Evolutionary conservation across 2,797 vertebrate genomes (phyloP).

Genomic region (Acestrorhynchus altus): DNA sequence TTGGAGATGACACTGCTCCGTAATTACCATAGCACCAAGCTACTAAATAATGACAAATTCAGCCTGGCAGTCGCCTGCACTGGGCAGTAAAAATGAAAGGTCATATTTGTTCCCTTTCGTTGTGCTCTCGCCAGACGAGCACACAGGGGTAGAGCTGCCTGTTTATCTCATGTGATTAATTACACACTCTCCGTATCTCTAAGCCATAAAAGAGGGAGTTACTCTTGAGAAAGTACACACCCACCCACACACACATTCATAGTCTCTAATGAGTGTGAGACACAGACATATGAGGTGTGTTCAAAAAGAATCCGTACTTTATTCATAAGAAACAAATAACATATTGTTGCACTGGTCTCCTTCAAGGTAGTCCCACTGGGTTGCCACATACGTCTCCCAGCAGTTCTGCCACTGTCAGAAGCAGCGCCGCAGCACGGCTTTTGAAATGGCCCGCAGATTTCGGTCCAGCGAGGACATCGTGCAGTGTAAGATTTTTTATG

Average conservation of each 20-base stretch:
- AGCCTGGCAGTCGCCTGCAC: conserved; percentile 20
- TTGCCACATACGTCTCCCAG: no score
- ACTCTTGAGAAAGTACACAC: not conserved
- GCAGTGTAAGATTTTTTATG: no score
- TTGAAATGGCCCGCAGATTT: no score
- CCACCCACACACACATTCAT: not conserved
- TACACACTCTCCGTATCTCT: not conserved
- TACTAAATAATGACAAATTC: conserved; percentile 52
- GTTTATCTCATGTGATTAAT: conserved; percentile 29
- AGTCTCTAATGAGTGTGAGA: not conserved
- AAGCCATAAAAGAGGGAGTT: not conserved
- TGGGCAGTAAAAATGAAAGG: conserved; percentile 45
- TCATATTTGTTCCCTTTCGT: conserved; percentile 5
- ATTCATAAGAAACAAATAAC: no score
- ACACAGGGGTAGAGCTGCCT: conserved; percentile 5
- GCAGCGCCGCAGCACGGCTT: no score
- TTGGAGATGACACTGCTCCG: conserved; percentile 53
- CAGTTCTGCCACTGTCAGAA: no score
- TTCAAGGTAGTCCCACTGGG: no score
- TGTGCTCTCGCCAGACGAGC: conserved; percentile 11
- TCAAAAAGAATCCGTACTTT: no score
- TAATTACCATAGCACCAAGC: conserved; percentile 64
- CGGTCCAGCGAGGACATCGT: no score
- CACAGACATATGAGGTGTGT: no score
- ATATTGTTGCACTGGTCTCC: no score